Evolutionary conservation across 2,888 invertebrate genomes (phyloP).

Genomic region (Gerris lacustris): DNA sequence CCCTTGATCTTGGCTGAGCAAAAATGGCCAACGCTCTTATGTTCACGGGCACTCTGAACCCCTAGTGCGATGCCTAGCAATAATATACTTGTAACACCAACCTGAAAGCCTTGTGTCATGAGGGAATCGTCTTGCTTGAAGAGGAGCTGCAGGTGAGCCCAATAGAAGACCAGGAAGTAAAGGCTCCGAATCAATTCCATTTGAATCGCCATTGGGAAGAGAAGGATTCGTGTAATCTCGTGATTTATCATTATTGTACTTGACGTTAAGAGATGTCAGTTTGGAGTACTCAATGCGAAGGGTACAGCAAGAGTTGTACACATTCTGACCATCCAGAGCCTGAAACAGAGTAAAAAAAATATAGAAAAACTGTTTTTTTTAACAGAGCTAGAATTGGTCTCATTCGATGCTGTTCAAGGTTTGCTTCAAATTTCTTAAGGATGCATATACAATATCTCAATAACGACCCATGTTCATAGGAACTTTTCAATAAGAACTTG

Average conservation of each 20-base stretch:
- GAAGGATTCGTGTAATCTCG: slow-evolving; percentile 98
- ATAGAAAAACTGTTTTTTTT: slow-evolving; percentile 9
- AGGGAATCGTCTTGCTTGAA: slow-evolving; percentile 15
- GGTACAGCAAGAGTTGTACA: slow-evolving; percentile 98
- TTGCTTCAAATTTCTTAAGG: too few relatives aligned
- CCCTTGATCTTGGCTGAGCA: too few relatives aligned
- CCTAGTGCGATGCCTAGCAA: too few relatives aligned
- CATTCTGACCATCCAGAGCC: slow-evolving; percentile 95
- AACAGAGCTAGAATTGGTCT: not conserved
- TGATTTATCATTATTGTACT: slow-evolving; percentile 99
- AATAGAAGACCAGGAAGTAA: slow-evolving; percentile 40
- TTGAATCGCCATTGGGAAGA: slow-evolving; percentile 83
- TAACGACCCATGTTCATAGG: too few relatives aligned
- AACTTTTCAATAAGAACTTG: too few relatives aligned
- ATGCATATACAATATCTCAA: too few relatives aligned
- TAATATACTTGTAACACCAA: slow-evolving; percentile 2
- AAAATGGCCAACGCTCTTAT: too few relatives aligned
- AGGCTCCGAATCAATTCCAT: slow-evolving; percentile 34
- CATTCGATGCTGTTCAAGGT: too few relatives aligned
- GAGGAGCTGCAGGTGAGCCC: slow-evolving; percentile 25
- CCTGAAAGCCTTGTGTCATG: slow-evolving; percentile 22
- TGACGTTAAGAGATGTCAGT: slow-evolving; percentile 93
- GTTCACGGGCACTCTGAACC: too few relatives aligned
- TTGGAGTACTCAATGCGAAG: slow-evolving; percentile 98
- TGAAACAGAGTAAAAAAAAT: slow-evolving; percentile 37